Conservation (phyloP, 2,113 vertebrate species). For the Coturnix japonica region DNA sequence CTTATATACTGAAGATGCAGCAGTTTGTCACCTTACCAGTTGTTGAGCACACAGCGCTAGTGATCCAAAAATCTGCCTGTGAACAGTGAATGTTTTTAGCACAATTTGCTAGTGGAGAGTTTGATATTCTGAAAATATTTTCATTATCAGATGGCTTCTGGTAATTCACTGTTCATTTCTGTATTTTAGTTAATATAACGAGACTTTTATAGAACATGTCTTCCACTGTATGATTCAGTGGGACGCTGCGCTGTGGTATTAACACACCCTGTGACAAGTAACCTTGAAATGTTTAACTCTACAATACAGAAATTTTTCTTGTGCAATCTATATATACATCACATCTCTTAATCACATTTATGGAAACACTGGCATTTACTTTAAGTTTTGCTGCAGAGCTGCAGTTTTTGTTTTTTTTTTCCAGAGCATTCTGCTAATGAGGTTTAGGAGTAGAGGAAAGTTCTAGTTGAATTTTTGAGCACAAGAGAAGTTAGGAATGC, state of each 20-base stretch:
- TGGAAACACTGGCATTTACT: not conserved
- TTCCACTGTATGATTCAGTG: not conserved
- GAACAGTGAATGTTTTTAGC: not conserved
- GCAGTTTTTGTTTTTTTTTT: not conserved
- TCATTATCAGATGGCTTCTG: not conserved
- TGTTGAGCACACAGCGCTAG: not conserved
- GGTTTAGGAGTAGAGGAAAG: accelerated
- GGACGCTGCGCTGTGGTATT: not conserved
- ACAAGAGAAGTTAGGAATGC: not conserved
- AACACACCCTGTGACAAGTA: not conserved
- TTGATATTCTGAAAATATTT: not conserved
- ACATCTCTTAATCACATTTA: not conserved
- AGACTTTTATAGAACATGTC: not conserved
- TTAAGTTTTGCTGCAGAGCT: not conserved
- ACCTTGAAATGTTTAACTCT: not conserved
- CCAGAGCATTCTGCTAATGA: not conserved
- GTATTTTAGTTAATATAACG: not conserved
- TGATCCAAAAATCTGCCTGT: not conserved
- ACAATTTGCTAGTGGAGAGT: not conserved
- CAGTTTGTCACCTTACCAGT: not conserved
- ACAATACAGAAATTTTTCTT: not conserved
- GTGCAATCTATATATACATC: not conserved
- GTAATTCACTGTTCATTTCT: not conserved
- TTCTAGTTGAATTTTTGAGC: not conserved
- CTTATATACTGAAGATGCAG: not conserved